Evolutionary conservation across 2,888 invertebrate genomes (phyloP).

Genomic region (Pheosia tremula): DNA sequence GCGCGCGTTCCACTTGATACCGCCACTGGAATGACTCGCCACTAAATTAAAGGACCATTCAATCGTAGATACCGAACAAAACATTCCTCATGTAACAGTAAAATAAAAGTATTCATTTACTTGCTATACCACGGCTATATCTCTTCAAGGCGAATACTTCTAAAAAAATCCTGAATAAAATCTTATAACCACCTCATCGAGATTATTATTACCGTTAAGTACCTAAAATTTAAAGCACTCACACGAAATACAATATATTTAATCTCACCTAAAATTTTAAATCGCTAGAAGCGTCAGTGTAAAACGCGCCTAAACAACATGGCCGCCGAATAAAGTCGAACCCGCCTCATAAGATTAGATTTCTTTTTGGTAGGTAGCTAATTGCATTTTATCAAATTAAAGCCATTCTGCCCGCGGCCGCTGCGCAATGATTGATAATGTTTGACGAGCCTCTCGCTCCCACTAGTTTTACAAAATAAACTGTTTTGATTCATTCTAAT

Average conservation of each 20-base stretch:
- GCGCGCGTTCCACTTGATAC: slow-evolving; percentile 75
- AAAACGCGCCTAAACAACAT: slow-evolving; percentile 63
- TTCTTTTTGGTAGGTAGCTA: slow-evolving; percentile 84
- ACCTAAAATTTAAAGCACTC: too few species aligned
- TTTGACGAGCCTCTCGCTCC: slow-evolving; percentile 68
- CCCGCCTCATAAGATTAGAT: slow-evolving; percentile 78
- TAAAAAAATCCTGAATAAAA: not conserved
- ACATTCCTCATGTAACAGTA: slow-evolving; percentile 26
- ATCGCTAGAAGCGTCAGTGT: slow-evolving; percentile 56
- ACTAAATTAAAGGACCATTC: slow-evolving; percentile 53
- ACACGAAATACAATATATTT: too few species aligned
- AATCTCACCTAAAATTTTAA: slow-evolving; percentile 15
- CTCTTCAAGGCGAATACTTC: not conserved
- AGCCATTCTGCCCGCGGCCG: slow-evolving; percentile 70
- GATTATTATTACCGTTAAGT: not conserved
- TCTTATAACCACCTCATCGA: not conserved
- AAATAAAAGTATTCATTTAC: slow-evolving; percentile 8
- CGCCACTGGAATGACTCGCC: slow-evolving; percentile 79
- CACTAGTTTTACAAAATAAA: slow-evolving; percentile 81
- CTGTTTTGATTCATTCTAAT: slow-evolving; percentile 79
- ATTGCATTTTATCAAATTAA: slow-evolving; percentile 85
- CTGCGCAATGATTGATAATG: slow-evolving; percentile 78
- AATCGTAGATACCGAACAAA: slow-evolving; percentile 41
- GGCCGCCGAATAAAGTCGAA: slow-evolving; percentile 67
- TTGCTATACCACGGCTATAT: not conserved